Base-by-base conservation (phyloP, 2,113 vertebrate genomes). In the Cygnus atratus region DNA sequence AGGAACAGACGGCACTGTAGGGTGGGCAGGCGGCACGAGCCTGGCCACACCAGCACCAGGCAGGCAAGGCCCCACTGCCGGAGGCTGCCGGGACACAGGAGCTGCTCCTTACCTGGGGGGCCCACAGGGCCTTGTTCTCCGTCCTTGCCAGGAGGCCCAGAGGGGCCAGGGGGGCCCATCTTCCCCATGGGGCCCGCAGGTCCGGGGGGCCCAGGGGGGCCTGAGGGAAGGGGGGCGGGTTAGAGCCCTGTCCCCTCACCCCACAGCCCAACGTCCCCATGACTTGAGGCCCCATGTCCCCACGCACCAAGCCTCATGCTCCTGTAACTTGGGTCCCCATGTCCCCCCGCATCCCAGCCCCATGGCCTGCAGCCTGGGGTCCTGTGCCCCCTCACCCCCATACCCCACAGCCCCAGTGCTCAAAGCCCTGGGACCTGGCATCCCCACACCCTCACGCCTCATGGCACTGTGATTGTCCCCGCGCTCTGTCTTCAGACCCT, bases 61-160 rank as follows among this genome's bases (percentile, higher is more conserved):
- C 22, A 24, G 22, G 48, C 48, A 5, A 28, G 57, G 67, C n/a
- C 65, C 65, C 77, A 39, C 26, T 2, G 25, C 1, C 0, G 28
- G 3, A 20, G 17, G 18, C 3, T 35, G n/a, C 13, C 3, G 4
- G 37, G 50, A 5, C 2, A 12, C 0, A 7, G 13, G 25, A 18
- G 16, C 25, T 44, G 15, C 66, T 79, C 26, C 96, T 68, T 98
- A 99, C 99, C 99, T 96, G 98, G 98, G 48, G 98, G 98, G 79
- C 99, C 99, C 5, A 97, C 14, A 17, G 91, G 94, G 18, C 98
- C 99, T 39, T 89, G 92, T 81, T 92, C 97, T 83, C 99, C 99
- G 16, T 98, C 97, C 78, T 96, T 98, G 70, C 99, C 99, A 14
- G 97, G 97, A 9, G 97, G 96, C 77, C 99, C 99, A 1, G 78